These are phyloP conservation scores for Sarcophilus harrisii DNA, from an alignment of 2,797 vertebrate genomes.

Conservation along the genomic window DNA sequence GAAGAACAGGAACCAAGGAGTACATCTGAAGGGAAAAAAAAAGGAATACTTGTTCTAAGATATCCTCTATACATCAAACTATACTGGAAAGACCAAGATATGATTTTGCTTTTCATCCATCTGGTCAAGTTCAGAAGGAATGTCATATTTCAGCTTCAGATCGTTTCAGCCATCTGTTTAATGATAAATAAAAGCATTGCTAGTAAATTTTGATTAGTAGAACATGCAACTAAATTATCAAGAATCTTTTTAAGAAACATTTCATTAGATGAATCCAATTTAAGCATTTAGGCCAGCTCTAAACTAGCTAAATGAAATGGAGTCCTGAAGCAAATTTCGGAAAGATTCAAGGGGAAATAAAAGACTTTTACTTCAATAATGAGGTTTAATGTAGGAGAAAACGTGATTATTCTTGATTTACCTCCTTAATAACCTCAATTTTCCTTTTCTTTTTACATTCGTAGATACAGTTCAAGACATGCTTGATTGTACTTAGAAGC, in stretches of 20 bases:
- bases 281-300: neutral
- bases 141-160: neutral
- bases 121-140: neutral
- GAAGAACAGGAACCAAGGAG: neutral
- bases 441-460: neutral
- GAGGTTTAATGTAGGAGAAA: neutral
- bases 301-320: neutral
- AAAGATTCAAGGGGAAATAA: neutral
- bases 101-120: slow-evolving; percentile 10
- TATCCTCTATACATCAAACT: neutral
- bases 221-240: neutral
- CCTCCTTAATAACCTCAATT: neutral
- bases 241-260: slow-evolving; percentile 26
- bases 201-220: neutral
- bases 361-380: slow-evolving; percentile 10
- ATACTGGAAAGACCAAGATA: neutral
- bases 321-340: neutral
- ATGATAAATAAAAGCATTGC: neutral
- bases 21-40: neutral
- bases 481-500: neutral
- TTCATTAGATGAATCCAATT: neutral
- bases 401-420: neutral
- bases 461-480: neutral
- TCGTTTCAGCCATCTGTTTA: neutral
- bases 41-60: neutral